Percentiles rank a stretch among this genome's conserved stretches.
Evolutionary conservation across 2,888 invertebrate genomes (phyloP).

Genomic region (Aphrophora alni): DNA sequence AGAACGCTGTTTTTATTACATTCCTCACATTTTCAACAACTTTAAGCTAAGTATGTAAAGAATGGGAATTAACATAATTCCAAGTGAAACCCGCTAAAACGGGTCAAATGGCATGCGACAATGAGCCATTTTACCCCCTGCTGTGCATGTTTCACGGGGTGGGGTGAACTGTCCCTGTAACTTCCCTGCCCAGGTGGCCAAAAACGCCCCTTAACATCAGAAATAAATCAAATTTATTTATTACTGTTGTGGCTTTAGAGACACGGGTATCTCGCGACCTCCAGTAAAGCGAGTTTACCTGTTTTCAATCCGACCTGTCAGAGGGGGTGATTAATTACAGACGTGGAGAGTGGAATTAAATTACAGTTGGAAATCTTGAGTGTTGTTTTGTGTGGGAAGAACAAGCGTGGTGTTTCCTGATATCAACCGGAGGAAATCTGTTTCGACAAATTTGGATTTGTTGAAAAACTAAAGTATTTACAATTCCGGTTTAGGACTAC

Average conservation of each 20-base stretch:
- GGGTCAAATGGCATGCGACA: not conserved
- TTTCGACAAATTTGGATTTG: too few species aligned
- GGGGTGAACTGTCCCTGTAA: not conserved
- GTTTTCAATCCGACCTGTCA: not conserved
- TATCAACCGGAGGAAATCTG: too few species aligned
- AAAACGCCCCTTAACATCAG: conserved; percentile 6
- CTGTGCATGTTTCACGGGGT: not conserved
- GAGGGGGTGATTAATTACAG: not conserved
- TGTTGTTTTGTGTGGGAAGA: not conserved
- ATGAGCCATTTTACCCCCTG: conserved; percentile 6
- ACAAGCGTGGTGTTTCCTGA: not conserved
- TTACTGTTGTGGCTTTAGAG: not conserved
- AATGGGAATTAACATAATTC: not conserved
- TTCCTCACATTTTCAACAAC: too few species aligned
- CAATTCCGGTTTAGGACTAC: too few species aligned
- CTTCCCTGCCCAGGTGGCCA: not conserved
- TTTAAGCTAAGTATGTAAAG: too few species aligned
- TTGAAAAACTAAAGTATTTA: too few species aligned
- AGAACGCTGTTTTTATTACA: too few species aligned
- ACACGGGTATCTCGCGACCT: not conserved
- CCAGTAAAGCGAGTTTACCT: conserved; percentile 3
- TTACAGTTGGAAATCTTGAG: not conserved
- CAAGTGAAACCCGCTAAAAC: not conserved
- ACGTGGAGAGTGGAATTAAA: not conserved
- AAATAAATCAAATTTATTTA: conserved; percentile 9